Percentiles rank a stretch among this genome's conserved stretches.
These are phyloP conservation scores for Oasisia sp. DNA, from an alignment of 2,888 invertebrate genomes.

Conservation along the genomic window DNA sequence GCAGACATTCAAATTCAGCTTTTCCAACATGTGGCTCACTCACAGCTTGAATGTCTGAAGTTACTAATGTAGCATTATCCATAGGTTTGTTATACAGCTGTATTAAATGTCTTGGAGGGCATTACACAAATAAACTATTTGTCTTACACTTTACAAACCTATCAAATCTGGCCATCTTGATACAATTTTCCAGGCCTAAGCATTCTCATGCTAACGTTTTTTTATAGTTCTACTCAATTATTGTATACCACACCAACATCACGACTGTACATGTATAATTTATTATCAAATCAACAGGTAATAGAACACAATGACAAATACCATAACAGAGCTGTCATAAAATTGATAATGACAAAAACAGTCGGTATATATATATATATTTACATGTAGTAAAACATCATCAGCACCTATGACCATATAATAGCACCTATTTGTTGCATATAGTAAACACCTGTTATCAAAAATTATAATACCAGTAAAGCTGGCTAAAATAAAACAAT, in stretches of 20 bases:
- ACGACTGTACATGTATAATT: background rate
- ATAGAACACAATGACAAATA: conserved; percentile 17
- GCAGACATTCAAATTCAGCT: too few relatives aligned
- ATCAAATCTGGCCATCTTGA: too few relatives aligned
- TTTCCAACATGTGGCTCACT: too few relatives aligned
- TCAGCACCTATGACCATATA: background rate
- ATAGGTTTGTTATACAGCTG: too few relatives aligned
- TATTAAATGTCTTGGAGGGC: too few relatives aligned
- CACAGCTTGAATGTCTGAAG: too few relatives aligned
- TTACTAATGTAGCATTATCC: too few relatives aligned
- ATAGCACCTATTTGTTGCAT: background rate
- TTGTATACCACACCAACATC: background rate
- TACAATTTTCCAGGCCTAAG: background rate
- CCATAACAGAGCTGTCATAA: conserved; percentile 3
- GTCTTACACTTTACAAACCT: too few relatives aligned
- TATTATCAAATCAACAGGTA: conserved; percentile 9
- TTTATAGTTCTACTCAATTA: background rate
- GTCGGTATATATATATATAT: background rate
- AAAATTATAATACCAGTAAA: background rate
- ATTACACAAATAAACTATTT: too few relatives aligned
- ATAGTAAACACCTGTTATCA: background rate
- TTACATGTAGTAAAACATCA: background rate
- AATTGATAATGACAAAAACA: background rate
- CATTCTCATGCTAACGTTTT: background rate
- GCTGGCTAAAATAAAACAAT: conserved; percentile 4